Evolutionary conservation across 2,113 vertebrate species (phyloP).

Genomic region (Balaeniceps rex): DNA sequence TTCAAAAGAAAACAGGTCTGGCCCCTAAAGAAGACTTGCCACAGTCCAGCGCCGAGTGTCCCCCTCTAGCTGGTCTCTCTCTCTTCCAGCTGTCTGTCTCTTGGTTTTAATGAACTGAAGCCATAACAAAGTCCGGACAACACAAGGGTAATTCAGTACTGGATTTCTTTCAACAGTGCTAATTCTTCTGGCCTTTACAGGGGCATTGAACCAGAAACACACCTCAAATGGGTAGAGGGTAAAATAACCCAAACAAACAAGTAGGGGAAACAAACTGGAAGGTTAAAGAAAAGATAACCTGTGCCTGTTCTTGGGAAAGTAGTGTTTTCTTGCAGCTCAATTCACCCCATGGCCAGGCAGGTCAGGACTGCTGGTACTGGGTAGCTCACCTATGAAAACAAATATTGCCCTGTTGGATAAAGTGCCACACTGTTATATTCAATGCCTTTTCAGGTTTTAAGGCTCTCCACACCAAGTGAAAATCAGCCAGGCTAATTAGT

Average conservation of each 20-base stretch:
- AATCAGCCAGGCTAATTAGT: not conserved
- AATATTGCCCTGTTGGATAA: conserved; percentile 61
- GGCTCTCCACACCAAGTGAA: not conserved
- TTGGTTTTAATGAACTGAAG: conserved; percentile 61
- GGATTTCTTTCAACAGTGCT: conserved; percentile 54
- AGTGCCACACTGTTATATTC: conserved; percentile 26
- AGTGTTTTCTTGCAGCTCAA: conserved; percentile 46
- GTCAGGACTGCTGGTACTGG: conserved; percentile 53
- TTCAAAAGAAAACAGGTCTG: not conserved
- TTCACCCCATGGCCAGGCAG: conserved; percentile 49
- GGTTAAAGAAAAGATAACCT: conserved; percentile 65
- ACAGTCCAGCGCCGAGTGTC: not conserved
- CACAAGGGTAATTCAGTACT: conserved; percentile 1
- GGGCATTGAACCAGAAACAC: conserved; percentile 73
- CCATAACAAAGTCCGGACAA: conserved; percentile 37
- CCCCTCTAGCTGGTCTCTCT: not conserved
- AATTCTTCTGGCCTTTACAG: conserved; percentile 66
- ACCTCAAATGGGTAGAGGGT: conserved; percentile 69
- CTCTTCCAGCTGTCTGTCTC: conserved; percentile 23
- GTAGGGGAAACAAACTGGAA: conserved; percentile 67
- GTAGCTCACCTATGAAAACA: conserved; percentile 66
- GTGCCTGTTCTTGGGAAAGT: conserved; percentile 37
- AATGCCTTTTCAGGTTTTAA: conserved; percentile 57
- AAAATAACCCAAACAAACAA: conserved; percentile 75
- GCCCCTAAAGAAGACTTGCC: not conserved